Evolutionary conservation across 2,888 invertebrate species (phyloP).

Genomic region (Eumacrocentrus americanus): DNA sequence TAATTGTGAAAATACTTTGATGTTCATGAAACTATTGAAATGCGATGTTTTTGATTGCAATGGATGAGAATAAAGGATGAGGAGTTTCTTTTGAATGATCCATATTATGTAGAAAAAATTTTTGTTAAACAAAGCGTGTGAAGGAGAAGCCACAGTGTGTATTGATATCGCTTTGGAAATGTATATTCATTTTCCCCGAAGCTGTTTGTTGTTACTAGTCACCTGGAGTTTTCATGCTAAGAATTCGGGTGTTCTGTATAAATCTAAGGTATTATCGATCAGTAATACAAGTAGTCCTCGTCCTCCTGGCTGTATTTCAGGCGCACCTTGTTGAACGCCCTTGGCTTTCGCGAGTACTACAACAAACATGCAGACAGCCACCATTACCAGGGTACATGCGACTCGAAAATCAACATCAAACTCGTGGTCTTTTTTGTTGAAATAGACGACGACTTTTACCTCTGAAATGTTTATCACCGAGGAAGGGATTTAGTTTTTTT

Average conservation of each 20-base stretch:
- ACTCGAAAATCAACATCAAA: constrained; percentile 4
- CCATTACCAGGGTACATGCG: constrained; percentile 53
- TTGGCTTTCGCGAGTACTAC: constrained; percentile 53
- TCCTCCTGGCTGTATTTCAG: constrained; percentile 48
- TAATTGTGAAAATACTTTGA: not conserved
- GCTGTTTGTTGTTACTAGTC: constrained; percentile 37
- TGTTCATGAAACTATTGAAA: not conserved
- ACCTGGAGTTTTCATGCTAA: constrained; percentile 56
- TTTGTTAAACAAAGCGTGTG: constrained; percentile 34
- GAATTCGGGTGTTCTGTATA: constrained; percentile 47
- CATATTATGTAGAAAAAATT: too few relatives aligned
- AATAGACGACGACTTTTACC: not conserved
- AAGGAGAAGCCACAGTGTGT: constrained; percentile 34
- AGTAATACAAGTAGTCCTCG: constrained; percentile 59
- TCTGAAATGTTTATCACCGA: constrained; percentile 6
- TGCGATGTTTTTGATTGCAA: not conserved
- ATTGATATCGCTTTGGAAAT: not conserved
- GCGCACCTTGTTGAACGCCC: constrained; percentile 48
- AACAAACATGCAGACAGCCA: constrained; percentile 59
- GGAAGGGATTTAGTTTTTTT: not conserved
- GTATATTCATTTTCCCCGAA: constrained; percentile 8
- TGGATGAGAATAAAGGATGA: not conserved
- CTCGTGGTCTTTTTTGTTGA: constrained; percentile 1
- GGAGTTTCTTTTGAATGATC: too few relatives aligned
- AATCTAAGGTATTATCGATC: constrained; percentile 50